Conservation (phyloP, 2,888 invertebrate species). For the Biston betularia region DNA sequence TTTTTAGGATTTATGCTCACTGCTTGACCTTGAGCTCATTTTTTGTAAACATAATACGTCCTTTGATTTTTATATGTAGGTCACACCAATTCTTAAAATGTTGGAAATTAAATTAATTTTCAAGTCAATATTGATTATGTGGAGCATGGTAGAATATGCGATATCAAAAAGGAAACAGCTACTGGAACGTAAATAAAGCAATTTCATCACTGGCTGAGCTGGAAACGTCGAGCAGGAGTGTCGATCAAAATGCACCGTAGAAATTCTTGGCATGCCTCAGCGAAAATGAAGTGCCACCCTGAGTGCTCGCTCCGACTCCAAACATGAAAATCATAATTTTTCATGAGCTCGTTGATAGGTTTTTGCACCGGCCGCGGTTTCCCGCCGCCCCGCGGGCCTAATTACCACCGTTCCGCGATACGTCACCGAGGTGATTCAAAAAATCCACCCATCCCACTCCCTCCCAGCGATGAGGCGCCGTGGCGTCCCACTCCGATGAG, state of each 20-base stretch:
- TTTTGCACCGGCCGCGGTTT: constrained; percentile 83
- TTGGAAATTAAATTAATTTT: not conserved
- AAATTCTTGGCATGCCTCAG: constrained; percentile 69
- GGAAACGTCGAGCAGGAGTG: constrained; percentile 54
- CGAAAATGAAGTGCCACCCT: constrained; percentile 75
- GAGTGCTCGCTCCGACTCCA: constrained; percentile 59
- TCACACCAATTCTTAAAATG: too few relatives aligned
- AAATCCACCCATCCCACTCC: constrained; percentile 82
- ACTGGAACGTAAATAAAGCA: constrained; percentile 11
- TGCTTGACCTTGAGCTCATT: too few relatives aligned
- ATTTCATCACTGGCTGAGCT: constrained; percentile 43
- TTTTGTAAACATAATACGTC: too few relatives aligned
- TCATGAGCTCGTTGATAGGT: constrained; percentile 86
- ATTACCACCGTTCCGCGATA: constrained; percentile 83
- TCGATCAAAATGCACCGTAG: constrained; percentile 57
- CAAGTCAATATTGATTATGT: not conserved
- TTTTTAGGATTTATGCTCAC: too few relatives aligned
- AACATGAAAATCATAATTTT: constrained; percentile 85
- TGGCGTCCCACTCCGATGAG: constrained; percentile 75
- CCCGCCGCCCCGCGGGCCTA: constrained; percentile 85
- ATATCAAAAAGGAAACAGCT: not conserved
- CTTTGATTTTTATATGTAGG: too few relatives aligned
- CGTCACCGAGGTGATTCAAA: constrained; percentile 84
- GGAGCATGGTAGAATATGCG: not conserved
- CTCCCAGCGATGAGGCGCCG: constrained; percentile 58